A percentile compares a stretch with the other conserved stretches of the same genome.
These are phyloP conservation scores for Xiphias gladius DNA, from an alignment of 2,113 vertebrate species.

Conservation along the genomic window DNA sequence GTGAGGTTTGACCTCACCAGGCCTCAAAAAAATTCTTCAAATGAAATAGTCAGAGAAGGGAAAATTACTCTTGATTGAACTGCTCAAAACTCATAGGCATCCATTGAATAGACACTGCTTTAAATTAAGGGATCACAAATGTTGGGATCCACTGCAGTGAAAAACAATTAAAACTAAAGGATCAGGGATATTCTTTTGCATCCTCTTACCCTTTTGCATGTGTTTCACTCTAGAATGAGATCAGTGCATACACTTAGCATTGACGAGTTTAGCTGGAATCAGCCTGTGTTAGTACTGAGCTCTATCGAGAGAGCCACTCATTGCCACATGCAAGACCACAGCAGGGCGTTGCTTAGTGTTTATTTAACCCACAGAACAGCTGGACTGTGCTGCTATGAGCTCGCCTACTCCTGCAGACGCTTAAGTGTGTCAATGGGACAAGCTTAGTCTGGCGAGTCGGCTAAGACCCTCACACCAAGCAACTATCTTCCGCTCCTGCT, in stretches of 20 bases:
- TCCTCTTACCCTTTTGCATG: slow-evolving; percentile 25
- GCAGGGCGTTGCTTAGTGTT: slow-evolving; percentile 61
- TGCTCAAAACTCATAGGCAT: neutral
- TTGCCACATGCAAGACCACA: slow-evolving; percentile 63
- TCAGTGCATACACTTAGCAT: slow-evolving; percentile 16
- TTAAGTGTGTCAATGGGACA: slow-evolving; percentile 73
- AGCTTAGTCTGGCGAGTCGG: slow-evolving; percentile 41
- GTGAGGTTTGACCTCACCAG: neutral
- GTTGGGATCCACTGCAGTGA: neutral
- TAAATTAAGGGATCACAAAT: neutral
- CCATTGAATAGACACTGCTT: neutral
- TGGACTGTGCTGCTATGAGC: slow-evolving; percentile 50
- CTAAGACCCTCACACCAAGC: slow-evolving; percentile 25
- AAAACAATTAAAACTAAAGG: neutral
- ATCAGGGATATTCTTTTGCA: slow-evolving; percentile 26
- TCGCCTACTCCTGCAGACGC: slow-evolving; percentile 47
- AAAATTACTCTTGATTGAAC: slow-evolving; percentile 8
- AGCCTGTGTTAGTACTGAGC: neutral
- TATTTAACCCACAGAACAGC: slow-evolving; percentile 70
- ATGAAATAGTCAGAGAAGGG: neutral
- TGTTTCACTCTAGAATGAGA: slow-evolving; percentile 30
- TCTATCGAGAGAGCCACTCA: slow-evolving; percentile 5
- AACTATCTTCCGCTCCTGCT: slow-evolving; percentile 3
- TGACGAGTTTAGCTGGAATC: slow-evolving; percentile 12
- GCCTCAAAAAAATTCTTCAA: neutral